phyloP scores from a whole-genome alignment of 2,888 invertebrate genomes.

The Ctena decussata region DNA sequence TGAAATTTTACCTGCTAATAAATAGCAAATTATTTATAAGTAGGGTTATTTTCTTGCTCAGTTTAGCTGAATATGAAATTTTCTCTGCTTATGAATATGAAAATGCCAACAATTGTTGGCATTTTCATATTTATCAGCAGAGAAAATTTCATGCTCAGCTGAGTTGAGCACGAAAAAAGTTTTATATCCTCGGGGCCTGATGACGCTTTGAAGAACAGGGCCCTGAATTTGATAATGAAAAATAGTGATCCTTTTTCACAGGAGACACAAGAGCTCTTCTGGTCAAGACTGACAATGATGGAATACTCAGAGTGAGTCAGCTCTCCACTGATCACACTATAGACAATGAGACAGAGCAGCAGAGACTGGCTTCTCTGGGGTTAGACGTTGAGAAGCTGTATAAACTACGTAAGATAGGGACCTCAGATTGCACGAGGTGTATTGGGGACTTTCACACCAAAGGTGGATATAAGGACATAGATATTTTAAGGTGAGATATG shows the following conservation, averaged over 20 bases:
- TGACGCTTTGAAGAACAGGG: too few relatives aligned
- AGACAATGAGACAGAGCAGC: slow-evolving; percentile 94
- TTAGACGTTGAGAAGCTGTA: slow-evolving; percentile 91
- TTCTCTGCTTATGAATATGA: too few relatives aligned
- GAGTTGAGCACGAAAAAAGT: too few relatives aligned
- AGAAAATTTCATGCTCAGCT: too few relatives aligned
- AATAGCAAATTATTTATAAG: too few relatives aligned
- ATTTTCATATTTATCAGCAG: too few relatives aligned
- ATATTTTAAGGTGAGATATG: slow-evolving; percentile 91
- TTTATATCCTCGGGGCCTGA: too few relatives aligned
- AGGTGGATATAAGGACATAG: slow-evolving; percentile 94
- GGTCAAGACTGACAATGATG: slow-evolving; percentile 93
- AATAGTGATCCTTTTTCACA: slow-evolving; percentile 66
- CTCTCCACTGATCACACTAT: slow-evolving; percentile 95
- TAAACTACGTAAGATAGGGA: slow-evolving; percentile 91
- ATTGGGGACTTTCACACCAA: slow-evolving; percentile 96
- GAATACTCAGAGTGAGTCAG: slow-evolving; percentile 93
- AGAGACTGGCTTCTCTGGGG: slow-evolving; percentile 92
- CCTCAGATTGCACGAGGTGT: slow-evolving; percentile 92
- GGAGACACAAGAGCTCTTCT: slow-evolving; percentile 92
- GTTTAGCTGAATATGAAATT: too few relatives aligned
- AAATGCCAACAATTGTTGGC: too few relatives aligned
- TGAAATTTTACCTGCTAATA: too few relatives aligned
- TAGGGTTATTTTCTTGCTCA: too few relatives aligned
- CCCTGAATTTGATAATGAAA: too few relatives aligned